Conservation (phyloP, 2,113 vertebrate genomes). For the Rhinopomastus cyanomelas region DNA sequence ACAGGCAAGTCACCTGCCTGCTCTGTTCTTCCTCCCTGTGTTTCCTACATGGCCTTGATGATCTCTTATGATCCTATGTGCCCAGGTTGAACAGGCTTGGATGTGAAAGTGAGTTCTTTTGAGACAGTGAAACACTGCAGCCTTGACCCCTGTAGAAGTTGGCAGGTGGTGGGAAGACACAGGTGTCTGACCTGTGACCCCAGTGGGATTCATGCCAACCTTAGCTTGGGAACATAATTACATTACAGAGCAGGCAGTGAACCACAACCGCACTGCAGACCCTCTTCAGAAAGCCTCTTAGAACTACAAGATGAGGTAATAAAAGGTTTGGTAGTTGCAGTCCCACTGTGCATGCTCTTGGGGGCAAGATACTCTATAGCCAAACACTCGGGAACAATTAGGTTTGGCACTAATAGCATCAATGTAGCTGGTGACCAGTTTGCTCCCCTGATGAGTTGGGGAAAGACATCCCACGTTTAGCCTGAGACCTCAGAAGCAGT, state of each 20-base stretch:
- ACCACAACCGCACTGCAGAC: not conserved
- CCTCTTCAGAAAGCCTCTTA: not conserved
- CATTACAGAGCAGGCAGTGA: not conserved
- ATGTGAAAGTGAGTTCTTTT: not conserved
- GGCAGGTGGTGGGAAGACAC: not conserved
- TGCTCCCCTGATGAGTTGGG: not conserved
- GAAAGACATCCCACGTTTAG: not conserved
- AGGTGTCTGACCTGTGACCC: not conserved
- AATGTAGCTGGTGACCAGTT: not conserved
- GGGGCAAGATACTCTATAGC: not conserved
- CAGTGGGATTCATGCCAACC: not conserved
- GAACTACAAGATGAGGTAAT: accelerated
- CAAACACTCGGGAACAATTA: not conserved
- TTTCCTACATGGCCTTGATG: too few species aligned
- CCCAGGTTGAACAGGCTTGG: not conserved
- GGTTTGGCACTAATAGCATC: not conserved
- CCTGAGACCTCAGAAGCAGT: not conserved
- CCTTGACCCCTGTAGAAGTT: not conserved
- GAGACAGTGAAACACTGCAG: not conserved
- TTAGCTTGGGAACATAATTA: not conserved
- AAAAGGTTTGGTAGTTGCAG: not conserved
- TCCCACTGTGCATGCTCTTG: not conserved
- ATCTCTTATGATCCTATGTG: too few species aligned
- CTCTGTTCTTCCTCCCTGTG: not conserved
- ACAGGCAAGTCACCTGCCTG: not conserved